Evolutionary conservation across 2,113 vertebrate genomes (phyloP).

Genomic region (Dipodomys merriami): DNA sequence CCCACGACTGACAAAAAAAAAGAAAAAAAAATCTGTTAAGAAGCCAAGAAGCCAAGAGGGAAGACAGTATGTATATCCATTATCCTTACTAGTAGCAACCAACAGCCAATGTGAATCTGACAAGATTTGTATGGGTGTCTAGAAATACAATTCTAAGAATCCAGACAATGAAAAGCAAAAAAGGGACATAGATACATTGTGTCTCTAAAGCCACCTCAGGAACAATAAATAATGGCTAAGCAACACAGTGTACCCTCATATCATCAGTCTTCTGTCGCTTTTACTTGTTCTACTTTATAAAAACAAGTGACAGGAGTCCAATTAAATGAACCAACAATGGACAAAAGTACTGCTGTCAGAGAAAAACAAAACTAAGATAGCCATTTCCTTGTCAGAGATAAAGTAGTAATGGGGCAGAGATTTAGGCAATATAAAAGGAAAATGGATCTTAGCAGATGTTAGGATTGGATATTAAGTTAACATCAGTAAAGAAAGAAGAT

Average conservation of each 20-base stretch:
- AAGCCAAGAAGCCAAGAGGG: neutral
- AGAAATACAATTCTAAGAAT: constrained; percentile 20
- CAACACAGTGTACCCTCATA: too few relatives aligned
- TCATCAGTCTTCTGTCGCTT: too few relatives aligned
- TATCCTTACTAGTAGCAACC: neutral
- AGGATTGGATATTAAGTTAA: neutral
- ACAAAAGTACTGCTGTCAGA: neutral
- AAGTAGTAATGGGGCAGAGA: neutral
- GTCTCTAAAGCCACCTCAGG: too few relatives aligned
- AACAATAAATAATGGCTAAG: too few relatives aligned
- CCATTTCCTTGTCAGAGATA: neutral
- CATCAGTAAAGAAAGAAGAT: neutral
- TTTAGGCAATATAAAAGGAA: neutral
- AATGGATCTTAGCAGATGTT: neutral
- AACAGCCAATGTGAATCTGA: constrained; percentile 2
- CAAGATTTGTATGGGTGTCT: neutral
- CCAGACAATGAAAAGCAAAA: neutral
- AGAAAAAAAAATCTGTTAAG: too few relatives aligned
- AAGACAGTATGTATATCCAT: neutral
- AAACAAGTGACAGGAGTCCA: neutral
- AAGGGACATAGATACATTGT: too few relatives aligned
- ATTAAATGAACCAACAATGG: neutral
- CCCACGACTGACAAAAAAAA: too few relatives aligned
- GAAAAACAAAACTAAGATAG: neutral
- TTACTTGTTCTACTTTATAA: too few relatives aligned